Evolutionary conservation across 2,797 vertebrate genomes (phyloP).

Genomic region (Monodelphis domestica): DNA sequence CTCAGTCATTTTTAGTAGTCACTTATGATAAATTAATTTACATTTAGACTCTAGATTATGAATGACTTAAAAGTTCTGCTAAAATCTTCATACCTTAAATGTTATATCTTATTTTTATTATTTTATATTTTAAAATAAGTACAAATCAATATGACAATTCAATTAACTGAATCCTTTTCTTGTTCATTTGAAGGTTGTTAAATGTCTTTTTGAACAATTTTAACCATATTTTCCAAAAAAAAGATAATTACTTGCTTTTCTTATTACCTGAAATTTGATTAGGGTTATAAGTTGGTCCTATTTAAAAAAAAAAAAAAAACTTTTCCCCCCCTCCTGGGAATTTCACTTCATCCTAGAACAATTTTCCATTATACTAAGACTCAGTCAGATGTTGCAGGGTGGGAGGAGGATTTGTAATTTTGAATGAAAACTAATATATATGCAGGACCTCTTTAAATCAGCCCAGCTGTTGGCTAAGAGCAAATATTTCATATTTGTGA

Average conservation of each 20-base stretch:
- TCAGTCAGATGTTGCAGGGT: constrained; percentile 76
- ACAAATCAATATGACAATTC: constrained; percentile 3
- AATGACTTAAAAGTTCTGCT: constrained; percentile 4
- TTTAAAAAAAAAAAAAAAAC: too few relatives aligned
- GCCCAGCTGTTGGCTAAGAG: constrained; percentile 86
- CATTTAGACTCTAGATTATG: neutral
- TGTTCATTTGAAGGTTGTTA: constrained; percentile 35
- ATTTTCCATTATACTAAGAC: constrained; percentile 71
- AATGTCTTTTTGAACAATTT: constrained; percentile 44
- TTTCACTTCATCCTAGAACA: constrained; percentile 66
- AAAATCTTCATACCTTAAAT: neutral
- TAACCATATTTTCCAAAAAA: constrained; percentile 56
- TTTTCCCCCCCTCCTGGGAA: constrained; percentile 59
- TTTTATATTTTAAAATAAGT: constrained; percentile 34
- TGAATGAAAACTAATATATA: constrained; percentile 84
- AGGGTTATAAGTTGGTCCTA: constrained; percentile 50
- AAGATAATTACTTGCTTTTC: constrained; percentile 51
- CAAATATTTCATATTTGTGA: constrained; percentile 90
- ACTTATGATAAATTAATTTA: neutral
- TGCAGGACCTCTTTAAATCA: constrained; percentile 83
- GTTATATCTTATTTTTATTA: neutral
- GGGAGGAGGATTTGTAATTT: constrained; percentile 81
- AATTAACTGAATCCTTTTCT: constrained; percentile 10
- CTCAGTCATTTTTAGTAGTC: constrained; percentile 17
- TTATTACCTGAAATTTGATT: constrained; percentile 59